A percentile compares a stretch with the other conserved stretches of the same genome.
These are phyloP conservation scores for Sinopyrophorus schimmeli DNA, from an alignment of 2,888 invertebrate genomes.

Conservation along the genomic window DNA sequence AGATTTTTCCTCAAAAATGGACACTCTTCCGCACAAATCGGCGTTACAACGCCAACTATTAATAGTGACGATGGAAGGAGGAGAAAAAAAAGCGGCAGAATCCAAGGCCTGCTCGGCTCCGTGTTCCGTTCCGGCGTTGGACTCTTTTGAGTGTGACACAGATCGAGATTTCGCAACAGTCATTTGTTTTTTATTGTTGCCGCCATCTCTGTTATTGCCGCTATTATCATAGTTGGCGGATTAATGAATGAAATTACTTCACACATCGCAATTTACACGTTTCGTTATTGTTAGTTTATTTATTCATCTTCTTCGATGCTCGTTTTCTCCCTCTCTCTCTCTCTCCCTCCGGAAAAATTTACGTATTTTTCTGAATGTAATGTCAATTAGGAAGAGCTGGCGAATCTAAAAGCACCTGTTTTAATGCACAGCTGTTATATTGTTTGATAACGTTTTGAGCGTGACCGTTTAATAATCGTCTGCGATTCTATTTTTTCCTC, in stretches of 20 bases:
- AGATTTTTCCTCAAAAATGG: constrained; percentile 9
- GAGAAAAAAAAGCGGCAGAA: too few relatives aligned
- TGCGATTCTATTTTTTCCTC: constrained; percentile 15
- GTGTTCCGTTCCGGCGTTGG: too few relatives aligned
- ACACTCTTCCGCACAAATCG: background rate
- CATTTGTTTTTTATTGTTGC: too few relatives aligned
- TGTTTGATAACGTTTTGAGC: constrained; percentile 34
- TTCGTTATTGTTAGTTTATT: too few relatives aligned
- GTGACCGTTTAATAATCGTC: constrained; percentile 35
- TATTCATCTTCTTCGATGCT: too few relatives aligned
- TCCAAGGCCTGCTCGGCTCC: too few relatives aligned
- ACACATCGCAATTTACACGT: constrained; percentile 15
- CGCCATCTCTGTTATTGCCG: too few relatives aligned
- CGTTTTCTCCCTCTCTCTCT: too few relatives aligned
- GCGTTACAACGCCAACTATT: background rate
- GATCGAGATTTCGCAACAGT: too few relatives aligned
- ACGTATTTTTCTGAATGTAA: constrained; percentile 24
- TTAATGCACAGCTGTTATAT: constrained; percentile 31
- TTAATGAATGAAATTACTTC: constrained; percentile 17
- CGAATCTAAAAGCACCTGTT: constrained; percentile 28
- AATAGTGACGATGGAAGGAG: too few relatives aligned
- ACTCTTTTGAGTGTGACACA: too few relatives aligned
- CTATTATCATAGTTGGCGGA: background rate
- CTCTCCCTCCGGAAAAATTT: too few relatives aligned
- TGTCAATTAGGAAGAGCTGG: constrained; percentile 25